These are phyloP conservation scores for Turnix velox DNA, from an alignment of 2,113 vertebrate species.

Conservation along the genomic window DNA sequence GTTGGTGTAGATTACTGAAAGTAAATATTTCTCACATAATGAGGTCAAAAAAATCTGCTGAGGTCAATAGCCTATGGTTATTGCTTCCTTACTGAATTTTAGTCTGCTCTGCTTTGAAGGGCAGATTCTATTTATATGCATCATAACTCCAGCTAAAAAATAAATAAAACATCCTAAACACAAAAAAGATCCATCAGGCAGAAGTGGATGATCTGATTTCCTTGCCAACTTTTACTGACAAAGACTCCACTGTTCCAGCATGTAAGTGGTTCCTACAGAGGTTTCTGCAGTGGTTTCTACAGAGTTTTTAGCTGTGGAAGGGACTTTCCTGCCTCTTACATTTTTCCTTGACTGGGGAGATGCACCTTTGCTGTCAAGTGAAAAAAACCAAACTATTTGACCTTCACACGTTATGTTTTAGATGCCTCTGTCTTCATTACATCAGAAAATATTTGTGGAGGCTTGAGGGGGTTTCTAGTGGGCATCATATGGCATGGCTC, in stretches of 20 bases:
- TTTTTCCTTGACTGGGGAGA: not conserved
- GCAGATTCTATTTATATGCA: not conserved
- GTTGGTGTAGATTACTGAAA: not conserved
- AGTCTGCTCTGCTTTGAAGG: not conserved
- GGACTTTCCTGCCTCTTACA: not conserved
- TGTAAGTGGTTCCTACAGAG: not conserved
- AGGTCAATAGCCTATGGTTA: not conserved
- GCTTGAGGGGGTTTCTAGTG: fast-evolving
- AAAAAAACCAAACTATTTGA: not conserved
- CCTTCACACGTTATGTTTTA: not conserved
- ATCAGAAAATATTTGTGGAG: not conserved
- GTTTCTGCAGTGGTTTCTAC: not conserved
- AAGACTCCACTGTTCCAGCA: not conserved
- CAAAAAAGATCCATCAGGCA: not conserved
- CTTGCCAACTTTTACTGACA: not conserved
- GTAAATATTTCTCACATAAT: not conserved
- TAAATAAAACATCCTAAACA: not conserved
- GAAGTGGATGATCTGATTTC: not conserved
- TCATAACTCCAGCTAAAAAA: not conserved
- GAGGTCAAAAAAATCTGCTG: slow-evolving; percentile 13
- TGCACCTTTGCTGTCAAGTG: not conserved
- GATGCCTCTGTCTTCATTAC: not conserved
- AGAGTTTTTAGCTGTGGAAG: not conserved
- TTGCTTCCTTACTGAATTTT: not conserved
- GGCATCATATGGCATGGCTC: not conserved